Evolutionary conservation across 2,888 invertebrate genomes (phyloP).

Genomic region (Boloria selene): DNA sequence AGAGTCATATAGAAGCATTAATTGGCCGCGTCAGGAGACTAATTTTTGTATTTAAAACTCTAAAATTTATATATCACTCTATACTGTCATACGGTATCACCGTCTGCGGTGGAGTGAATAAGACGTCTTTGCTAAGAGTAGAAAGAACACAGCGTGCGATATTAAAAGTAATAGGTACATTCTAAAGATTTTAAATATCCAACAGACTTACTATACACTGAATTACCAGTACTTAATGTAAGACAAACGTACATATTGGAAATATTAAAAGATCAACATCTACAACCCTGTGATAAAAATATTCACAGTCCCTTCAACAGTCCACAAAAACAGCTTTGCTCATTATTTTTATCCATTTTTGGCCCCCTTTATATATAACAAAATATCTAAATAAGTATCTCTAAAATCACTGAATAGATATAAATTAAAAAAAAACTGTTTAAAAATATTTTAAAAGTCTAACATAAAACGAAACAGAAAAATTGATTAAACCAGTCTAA

Average conservation of each 20-base stretch:
- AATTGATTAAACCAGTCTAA: background rate
- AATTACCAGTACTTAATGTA: background rate
- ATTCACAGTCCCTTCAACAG: background rate
- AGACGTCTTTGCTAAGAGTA: background rate
- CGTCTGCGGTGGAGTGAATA: background rate
- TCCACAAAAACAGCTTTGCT: background rate
- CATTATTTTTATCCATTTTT: too few relatives aligned
- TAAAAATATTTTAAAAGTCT: background rate
- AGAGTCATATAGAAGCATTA: too few relatives aligned
- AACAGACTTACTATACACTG: too few relatives aligned
- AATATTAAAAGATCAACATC: background rate
- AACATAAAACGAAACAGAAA: background rate
- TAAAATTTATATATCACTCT: background rate
- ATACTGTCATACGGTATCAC: background rate
- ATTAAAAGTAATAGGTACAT: background rate
- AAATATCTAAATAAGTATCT: background rate
- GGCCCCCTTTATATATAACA: too few relatives aligned
- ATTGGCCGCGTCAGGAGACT: too few relatives aligned
- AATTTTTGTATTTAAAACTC: too few relatives aligned
- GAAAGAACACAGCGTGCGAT: background rate
- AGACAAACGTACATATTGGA: background rate
- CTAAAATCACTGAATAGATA: background rate
- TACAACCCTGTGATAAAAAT: background rate
- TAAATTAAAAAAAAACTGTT: background rate
- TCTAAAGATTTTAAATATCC: background rate